A percentile compares a stretch with the other conserved stretches of the same genome.
Conservation (phyloP, 2,888 invertebrate species). For the Allophyes oxyacanthae region DNA sequence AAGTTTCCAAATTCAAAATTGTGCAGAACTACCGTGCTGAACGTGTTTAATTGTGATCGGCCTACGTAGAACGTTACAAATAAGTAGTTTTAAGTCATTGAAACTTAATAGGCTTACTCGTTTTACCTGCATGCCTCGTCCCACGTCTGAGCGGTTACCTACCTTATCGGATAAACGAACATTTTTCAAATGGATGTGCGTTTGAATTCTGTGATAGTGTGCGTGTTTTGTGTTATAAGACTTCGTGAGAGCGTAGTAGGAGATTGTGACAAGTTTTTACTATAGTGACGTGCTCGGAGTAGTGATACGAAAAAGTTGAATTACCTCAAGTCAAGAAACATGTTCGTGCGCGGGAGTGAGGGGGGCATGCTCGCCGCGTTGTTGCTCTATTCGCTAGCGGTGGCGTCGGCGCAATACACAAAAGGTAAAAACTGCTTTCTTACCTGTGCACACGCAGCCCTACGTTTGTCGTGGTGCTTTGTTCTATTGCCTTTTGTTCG, state of each 20-base stretch:
- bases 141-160: conserved; percentile 85
- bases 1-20: conserved; percentile 82
- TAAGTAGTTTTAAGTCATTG: conserved; percentile 85
- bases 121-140: conserved; percentile 87
- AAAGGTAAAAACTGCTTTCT: conserved; percentile 84
- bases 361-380: conserved; percentile 77
- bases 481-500: conserved; percentile 80
- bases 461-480: conserved; percentile 70
- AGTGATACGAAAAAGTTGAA: conserved; percentile 72
- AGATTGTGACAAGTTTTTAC: conserved; percentile 83
- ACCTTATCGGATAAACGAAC: conserved; percentile 87
- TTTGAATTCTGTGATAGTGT: conserved; percentile 86
- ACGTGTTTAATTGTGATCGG: conserved; percentile 73
- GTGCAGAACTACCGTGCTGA: conserved; percentile 73
- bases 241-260: conserved; percentile 77
- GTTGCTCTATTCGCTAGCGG: conserved; percentile 77
- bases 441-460: conserved; percentile 78
- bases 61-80: conserved; percentile 69
- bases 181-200: conserved; percentile 89
- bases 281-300: conserved; percentile 81
- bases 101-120: conserved; percentile 86
- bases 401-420: conserved; percentile 84
- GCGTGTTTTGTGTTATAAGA: conserved; percentile 84
- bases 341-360: conserved; percentile 79
- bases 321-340: conserved; percentile 72